Conservation (phyloP, 2,113 vertebrate species). For the Paradoxurus hermaphroditus region DNA sequence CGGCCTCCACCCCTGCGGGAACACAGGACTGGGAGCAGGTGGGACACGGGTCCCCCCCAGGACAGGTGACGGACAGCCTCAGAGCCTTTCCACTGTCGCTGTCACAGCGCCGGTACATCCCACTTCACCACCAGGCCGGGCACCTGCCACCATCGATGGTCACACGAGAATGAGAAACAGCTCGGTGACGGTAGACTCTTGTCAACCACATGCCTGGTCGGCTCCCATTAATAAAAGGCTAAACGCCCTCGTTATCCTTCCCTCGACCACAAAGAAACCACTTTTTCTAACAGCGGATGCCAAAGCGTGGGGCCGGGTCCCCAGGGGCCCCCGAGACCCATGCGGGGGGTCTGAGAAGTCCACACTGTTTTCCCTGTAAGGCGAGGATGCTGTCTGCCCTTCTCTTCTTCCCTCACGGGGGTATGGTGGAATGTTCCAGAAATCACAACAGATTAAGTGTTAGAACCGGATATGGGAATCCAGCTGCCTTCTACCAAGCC, state of each 20-base stretch:
- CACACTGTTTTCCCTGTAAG: neutral
- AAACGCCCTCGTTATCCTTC: neutral
- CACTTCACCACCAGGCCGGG: too few species aligned
- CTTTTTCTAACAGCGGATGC: neutral
- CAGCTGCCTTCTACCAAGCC: neutral
- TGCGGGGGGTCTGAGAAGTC: neutral
- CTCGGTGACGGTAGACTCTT: neutral
- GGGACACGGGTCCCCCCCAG: neutral
- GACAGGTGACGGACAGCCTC: too few species aligned
- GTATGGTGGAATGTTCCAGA: neutral
- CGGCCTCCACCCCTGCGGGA: neutral
- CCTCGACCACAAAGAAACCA: neutral
- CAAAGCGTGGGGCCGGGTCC: neutral
- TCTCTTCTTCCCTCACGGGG: too few species aligned
- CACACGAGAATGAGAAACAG: neutral
- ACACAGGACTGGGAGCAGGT: neutral
- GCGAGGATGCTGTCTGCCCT: neutral
- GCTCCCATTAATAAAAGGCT: neutral
- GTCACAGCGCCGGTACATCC: neutral
- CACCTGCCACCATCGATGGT: neutral
- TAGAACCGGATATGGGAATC: neutral
- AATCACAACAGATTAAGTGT: neutral
- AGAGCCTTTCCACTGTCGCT: neutral
- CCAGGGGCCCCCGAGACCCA: too few species aligned
- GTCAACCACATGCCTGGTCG: too few species aligned